Evolutionary conservation across 1,140 invertebrate species (phyloP), one percentile per base, ranked within the genome.

Genomic region (Drosophila parvula): DNA sequence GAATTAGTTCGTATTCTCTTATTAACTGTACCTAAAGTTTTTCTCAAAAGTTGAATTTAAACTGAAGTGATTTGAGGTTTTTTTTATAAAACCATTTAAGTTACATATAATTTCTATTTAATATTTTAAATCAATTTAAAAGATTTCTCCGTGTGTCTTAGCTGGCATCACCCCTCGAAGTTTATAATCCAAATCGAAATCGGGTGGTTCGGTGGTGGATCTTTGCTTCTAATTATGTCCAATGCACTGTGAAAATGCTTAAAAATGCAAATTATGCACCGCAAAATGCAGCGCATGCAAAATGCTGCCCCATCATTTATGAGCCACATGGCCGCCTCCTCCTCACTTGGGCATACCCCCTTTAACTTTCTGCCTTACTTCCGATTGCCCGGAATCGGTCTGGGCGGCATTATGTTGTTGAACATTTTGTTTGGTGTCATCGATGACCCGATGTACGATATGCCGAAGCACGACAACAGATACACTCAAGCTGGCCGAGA

Each of bases 241-340:
- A 82, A 86, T 79, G 79, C 83, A 64, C 79, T 86, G 83, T 79
- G 75, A 82, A 86, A 88, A 86, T 86, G 82, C 82, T 86, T 79
- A 86, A 88, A 86, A 86, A 82, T 86, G 79, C 83, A 88, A 86
- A 86, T 86, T 86, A 86, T 88, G 67, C 83, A 44, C 71, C 78
- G 83, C 60, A 79, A 86, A 86, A 82, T 86, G 83, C 83, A 79
- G 75, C 58, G 79, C 64, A 70, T 70, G 83, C 79, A 82, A 77
- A 88, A 86, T 77, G 53, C 70, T 55, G 27, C 58, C 45, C 32
- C 76, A 86, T 88, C 79, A 88, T 82, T 88, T 86, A 86, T 86
- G 83, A 73, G 50, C 55, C 82, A 67, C 71, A 71, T 57, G 60
- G 53, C 27, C 38, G 22, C 38, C 27, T 11, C 41, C 5, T 12